Percentiles rank a stretch among this genome's conserved stretches.
Conservation (phyloP, 2,888 invertebrate species). For the Drosophila meridiana region DNA sequence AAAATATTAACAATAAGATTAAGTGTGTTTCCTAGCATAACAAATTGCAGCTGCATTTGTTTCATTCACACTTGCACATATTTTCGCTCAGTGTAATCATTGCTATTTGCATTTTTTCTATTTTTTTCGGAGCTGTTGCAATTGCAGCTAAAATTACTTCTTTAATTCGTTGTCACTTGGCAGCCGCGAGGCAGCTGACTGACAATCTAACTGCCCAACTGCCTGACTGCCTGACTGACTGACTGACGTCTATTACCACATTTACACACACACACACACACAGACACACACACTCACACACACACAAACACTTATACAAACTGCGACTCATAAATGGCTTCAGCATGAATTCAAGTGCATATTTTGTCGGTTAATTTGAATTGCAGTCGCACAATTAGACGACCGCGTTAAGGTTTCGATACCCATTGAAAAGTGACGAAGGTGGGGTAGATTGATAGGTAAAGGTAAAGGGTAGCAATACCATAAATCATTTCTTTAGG, state of each 20-base stretch:
- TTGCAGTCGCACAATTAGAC: constrained; percentile 55
- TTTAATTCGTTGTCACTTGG: constrained; percentile 57
- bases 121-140: constrained; percentile 59
- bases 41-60: background rate
- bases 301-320: background rate
- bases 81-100: constrained; percentile 49
- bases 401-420: constrained; percentile 12
- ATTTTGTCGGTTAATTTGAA: constrained; percentile 57
- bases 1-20: background rate
- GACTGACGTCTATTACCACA: constrained; percentile 62
- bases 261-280: constrained; percentile 35
- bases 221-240: constrained; percentile 53
- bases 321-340: constrained; percentile 28
- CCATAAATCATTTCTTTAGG: too few species aligned
- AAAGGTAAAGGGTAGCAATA: background rate
- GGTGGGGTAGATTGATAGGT: background rate
- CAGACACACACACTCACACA: constrained; percentile 7
- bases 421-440: background rate
- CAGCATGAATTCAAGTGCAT: constrained; percentile 52
- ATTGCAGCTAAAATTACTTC: constrained; percentile 54
- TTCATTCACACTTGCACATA: background rate
- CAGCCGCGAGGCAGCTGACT: constrained; percentile 48
- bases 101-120: constrained; percentile 15
- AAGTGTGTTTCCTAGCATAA: background rate
- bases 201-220: constrained; percentile 60